These are phyloP conservation scores for Hippocampus abdominalis DNA, from an alignment of 2,113 vertebrate species.

Conservation along the genomic window DNA sequence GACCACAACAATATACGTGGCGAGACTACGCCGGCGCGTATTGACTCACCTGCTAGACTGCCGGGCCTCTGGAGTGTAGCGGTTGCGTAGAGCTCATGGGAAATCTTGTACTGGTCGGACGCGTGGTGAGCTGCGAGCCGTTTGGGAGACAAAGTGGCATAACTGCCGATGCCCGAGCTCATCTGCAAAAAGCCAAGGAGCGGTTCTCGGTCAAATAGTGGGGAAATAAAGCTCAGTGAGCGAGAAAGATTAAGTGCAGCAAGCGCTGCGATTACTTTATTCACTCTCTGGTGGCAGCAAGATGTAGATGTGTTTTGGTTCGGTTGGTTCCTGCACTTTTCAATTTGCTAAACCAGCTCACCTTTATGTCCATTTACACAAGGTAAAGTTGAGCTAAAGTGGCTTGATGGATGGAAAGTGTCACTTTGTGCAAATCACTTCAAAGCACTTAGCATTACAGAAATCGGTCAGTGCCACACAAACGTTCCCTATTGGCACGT, in stretches of 20 bases:
- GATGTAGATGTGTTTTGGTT: constrained; percentile 1
- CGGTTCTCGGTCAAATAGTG: not conserved
- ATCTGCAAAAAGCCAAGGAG: constrained; percentile 72
- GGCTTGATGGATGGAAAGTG: constrained; percentile 9
- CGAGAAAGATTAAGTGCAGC: not conserved
- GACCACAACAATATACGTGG: not conserved
- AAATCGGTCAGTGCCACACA: not conserved
- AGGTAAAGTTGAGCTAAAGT: constrained; percentile 11
- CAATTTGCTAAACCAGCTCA: constrained; percentile 8
- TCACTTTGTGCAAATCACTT: constrained; percentile 11
- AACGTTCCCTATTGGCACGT: not conserved
- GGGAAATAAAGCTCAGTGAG: not conserved
- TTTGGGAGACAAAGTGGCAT: constrained; percentile 96
- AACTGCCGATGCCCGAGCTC: constrained; percentile 91
- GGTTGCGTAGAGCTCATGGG: constrained; percentile 91
- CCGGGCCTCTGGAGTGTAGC: constrained; percentile 93
- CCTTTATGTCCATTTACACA: constrained; percentile 2
- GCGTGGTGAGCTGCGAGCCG: constrained; percentile 85
- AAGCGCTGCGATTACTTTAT: not conserved
- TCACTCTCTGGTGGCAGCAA: not conserved
- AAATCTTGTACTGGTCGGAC: constrained; percentile 93
- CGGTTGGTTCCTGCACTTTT: not conserved
- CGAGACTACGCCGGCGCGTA: constrained; percentile 7
- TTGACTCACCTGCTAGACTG: constrained; percentile 86
- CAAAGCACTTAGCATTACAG: constrained; percentile 14